These are phyloP conservation scores for Gracilinanus agilis DNA, from an alignment of 2,113 vertebrate species.

Conservation along the genomic window DNA sequence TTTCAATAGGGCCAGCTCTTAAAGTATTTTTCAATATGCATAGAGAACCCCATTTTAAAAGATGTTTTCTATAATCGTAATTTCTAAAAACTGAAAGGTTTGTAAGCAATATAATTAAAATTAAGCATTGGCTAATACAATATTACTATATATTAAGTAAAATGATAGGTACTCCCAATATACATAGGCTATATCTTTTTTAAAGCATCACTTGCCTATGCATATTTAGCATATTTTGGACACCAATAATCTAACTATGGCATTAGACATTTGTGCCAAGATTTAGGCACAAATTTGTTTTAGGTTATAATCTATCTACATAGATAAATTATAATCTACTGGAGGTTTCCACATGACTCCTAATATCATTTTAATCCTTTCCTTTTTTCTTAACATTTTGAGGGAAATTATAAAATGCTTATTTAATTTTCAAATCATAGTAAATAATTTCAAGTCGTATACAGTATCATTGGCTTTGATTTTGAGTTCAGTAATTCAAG, in stretches of 20 bases:
- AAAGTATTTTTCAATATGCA: neutral
- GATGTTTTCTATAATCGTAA: neutral
- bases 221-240: neutral
- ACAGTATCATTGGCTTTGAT: neutral
- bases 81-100: neutral
- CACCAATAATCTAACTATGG: neutral
- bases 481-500: conserved; percentile 43
- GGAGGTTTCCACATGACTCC: no score
- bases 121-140: neutral
- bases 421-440: conserved; percentile 41
- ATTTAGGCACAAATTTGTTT: no score
- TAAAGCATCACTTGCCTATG: neutral
- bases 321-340: no score
- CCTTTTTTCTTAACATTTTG: neutral
- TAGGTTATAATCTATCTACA: no score
- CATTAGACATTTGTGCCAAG: neutral
- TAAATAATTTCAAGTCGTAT: conserved; percentile 33
- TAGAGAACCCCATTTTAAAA: neutral
- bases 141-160: neutral
- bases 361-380: no score
- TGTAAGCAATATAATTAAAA: neutral
- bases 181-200: neutral
- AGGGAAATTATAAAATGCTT: neutral
- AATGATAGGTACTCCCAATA: neutral
- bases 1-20: neutral